Base-by-base conservation (phyloP, 2,113 vertebrate species). In the Synchiropus splendidus region DNA sequence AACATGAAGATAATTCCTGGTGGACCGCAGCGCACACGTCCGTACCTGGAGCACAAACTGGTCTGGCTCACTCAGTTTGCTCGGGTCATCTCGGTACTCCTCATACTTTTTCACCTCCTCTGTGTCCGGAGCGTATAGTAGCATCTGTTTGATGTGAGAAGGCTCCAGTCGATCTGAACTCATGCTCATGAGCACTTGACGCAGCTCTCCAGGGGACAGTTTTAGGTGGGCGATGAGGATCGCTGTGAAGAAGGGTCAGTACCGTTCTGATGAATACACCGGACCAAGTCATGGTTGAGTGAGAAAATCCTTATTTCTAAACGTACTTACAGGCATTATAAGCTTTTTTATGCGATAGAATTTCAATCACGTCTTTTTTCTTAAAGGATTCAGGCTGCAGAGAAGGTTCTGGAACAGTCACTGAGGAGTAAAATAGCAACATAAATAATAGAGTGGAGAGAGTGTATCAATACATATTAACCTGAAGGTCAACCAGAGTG, bases 221-320 rank as follows among this genome's bases (percentile, higher is more conserved):
- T 98, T 99, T 61, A 98, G 79, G 82, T 98, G 95, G 9, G 95
- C 95, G 16, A 98, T 91, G 60, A 99, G 84, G 80, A 99, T 98
- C 60, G 95, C 95, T 99, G 63, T 4, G 21, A 17, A 40, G 16
- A 35, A 35, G 6, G 12, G 21, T 35, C 5, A n/a, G 12, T 32
- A 13, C 16, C 4, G 5, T 17, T 6, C 13, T 6, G 8, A 36
- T 36, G 34, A 6, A 13, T 6, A 36, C 35, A 36, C 35, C n/a
- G n/a, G n/a, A n/a, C n/a, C n/a, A n/a, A n/a, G n/a, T n/a, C n/a
- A n/a, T n/a, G n/a, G n/a, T n/a, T n/a, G n/a, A n/a, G n/a, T n/a
- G n/a, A n/a, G n/a, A n/a, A n/a, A n/a, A n/a, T n/a, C n/a, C n/a
- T n/a, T n/a, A n/a, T n/a, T n/a, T 8, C 6, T 13, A 14, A 9